Percentiles rank a stretch among this genome's conserved stretches.
These are phyloP conservation scores for Melanotaenia trifasciata DNA, from an alignment of 2,797 vertebrate species.

Conservation along the genomic window DNA sequence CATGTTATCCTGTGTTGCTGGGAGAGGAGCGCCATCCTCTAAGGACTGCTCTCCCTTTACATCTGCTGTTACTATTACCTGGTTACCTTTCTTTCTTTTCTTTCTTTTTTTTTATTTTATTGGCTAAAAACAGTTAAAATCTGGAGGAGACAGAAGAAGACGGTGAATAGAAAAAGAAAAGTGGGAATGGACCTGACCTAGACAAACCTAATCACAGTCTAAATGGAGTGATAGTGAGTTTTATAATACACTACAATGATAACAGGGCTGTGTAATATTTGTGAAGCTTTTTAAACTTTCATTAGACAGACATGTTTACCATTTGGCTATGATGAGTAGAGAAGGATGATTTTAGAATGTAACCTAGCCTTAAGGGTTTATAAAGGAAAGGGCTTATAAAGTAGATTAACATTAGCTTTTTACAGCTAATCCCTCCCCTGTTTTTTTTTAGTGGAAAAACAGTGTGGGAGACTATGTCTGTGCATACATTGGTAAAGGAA, in stretches of 20 bases:
- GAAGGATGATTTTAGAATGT: not conserved
- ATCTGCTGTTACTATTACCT: too few species aligned
- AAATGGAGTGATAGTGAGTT: not conserved
- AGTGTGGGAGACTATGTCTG: conserved; percentile 35
- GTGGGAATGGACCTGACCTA: too few species aligned
- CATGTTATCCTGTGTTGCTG: too few species aligned
- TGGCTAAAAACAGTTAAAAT: too few species aligned
- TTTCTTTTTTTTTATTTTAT: too few species aligned
- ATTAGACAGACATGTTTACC: not conserved
- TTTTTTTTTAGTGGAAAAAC: conserved; percentile 33
- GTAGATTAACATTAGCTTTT: conserved; percentile 20
- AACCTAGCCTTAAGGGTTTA: not conserved
- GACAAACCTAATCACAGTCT: not conserved
- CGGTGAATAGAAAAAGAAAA: not conserved
- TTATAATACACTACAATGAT: not conserved
- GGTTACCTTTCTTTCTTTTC: too few species aligned
- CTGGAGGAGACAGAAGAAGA: not conserved
- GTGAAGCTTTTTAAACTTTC: not conserved
- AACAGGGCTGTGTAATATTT: not conserved
- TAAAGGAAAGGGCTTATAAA: conserved; percentile 10
- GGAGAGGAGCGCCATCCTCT: too few species aligned
- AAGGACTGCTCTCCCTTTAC: too few species aligned
- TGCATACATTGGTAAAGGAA: conserved; percentile 52
- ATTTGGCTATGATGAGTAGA: not conserved
- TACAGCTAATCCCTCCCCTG: not conserved